Percentiles rank a stretch among this genome's conserved stretches.
Conservation (phyloP, 2,888 invertebrate genomes). For the Brenthis daphne region DNA sequence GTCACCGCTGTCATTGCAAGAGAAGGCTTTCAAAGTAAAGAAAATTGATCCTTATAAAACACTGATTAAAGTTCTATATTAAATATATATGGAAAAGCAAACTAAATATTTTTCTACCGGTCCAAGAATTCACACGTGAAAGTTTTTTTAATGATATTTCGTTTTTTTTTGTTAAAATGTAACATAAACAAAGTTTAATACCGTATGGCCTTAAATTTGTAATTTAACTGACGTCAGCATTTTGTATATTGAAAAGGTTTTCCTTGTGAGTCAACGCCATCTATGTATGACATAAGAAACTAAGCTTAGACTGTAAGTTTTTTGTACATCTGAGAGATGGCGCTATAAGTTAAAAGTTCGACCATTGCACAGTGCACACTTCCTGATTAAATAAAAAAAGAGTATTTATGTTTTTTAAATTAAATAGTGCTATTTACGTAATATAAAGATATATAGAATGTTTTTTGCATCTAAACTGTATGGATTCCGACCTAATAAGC, state of each 20-base stretch:
- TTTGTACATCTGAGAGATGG: conserved; percentile 24
- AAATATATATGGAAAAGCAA: too few relatives aligned
- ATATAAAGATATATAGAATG: too few relatives aligned
- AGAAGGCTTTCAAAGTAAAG: not conserved
- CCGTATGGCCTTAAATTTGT: not conserved
- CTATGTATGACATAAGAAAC: conserved; percentile 5
- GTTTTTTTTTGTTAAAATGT: not conserved
- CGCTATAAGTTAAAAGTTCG: not conserved
- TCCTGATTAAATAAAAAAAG: too few relatives aligned
- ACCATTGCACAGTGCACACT: too few relatives aligned
- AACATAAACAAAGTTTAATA: not conserved
- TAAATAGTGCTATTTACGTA: too few relatives aligned
- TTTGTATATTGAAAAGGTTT: not conserved
- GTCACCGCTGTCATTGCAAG: conserved; percentile 43
- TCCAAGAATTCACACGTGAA: too few relatives aligned
- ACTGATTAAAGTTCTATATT: too few relatives aligned
- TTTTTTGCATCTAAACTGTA: too few relatives aligned
- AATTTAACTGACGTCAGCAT: conserved; percentile 5
- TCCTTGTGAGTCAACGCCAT: conserved; percentile 13
- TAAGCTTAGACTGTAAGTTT: not conserved
- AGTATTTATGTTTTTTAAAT: too few relatives aligned
- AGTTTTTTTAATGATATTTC: not conserved
- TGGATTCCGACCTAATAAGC: too few relatives aligned
- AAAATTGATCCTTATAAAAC: not conserved
- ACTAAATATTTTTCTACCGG: too few relatives aligned